Conservation (phyloP, 2,888 invertebrate species). For the Lacanobia oleracea region DNA sequence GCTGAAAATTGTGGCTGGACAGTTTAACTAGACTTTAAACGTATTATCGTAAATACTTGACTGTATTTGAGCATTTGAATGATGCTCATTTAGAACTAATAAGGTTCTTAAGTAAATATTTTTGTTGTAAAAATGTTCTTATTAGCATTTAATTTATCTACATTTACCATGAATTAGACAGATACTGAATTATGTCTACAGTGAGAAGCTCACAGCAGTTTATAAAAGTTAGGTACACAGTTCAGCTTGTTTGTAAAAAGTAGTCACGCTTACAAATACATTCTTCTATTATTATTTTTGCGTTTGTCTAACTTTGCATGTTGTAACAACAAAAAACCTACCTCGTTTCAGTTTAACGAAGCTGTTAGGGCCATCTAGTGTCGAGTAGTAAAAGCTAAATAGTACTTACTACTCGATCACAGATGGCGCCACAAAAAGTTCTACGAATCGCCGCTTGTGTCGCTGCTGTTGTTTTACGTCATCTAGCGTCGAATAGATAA, state of each 20-base stretch:
- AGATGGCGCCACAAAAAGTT: conserved; percentile 63
- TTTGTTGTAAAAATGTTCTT: background rate
- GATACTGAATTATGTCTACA: no score
- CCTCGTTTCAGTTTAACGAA: background rate
- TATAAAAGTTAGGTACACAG: background rate
- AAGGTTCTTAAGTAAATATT: conserved; percentile 2
- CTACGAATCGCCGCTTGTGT: conserved; percentile 19
- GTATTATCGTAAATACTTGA: conserved; percentile 23
- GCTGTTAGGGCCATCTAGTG: conserved; percentile 63
- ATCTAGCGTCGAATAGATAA: conserved; percentile 76
- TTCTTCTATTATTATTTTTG: background rate
- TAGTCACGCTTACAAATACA: background rate
- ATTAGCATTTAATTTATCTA: background rate
- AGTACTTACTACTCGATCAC: conserved; percentile 44
- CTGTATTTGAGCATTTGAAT: background rate
- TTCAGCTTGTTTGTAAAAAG: conserved; percentile 5
- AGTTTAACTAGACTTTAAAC: conserved; percentile 23
- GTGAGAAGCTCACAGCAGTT: background rate
- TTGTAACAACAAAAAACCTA: background rate
- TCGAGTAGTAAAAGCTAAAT: conserved; percentile 45
- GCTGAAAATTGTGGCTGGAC: conserved; percentile 47
- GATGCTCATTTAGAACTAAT: background rate
- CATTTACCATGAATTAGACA: background rate
- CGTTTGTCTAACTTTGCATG: background rate
- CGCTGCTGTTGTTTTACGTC: conserved; percentile 61